These are phyloP conservation scores for Reinhardtius hippoglossoides DNA, from an alignment of 2,113 vertebrate genomes.

Conservation along the genomic window DNA sequence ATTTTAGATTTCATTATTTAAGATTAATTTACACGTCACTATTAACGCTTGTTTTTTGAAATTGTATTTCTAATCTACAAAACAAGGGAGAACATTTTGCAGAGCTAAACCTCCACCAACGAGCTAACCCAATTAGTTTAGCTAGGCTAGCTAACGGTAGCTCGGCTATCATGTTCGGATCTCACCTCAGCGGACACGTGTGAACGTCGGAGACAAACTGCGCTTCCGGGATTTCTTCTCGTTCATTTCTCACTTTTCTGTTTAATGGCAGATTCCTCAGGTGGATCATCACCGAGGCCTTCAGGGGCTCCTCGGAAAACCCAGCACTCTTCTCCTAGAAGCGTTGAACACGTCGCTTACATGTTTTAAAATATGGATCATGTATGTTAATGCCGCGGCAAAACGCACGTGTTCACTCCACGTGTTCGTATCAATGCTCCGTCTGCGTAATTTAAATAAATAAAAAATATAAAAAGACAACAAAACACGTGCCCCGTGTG, in stretches of 20 bases:
- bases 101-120: background rate
- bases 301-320: slow-evolving; percentile 2
- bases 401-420: no score
- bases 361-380: background rate
- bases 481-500: background rate
- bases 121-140: background rate
- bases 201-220: background rate
- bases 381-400: background rate
- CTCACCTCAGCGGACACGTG: background rate
- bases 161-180: background rate
- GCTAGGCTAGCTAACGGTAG: background rate
- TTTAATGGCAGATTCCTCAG: background rate
- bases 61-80: background rate
- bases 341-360: background rate
- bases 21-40: no score
- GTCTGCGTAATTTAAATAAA: no score
- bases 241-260: background rate
- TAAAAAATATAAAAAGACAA: background rate
- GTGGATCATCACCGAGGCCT: background rate
- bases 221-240: background rate
- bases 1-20: no score
- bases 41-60: no score
- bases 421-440: no score
- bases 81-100: no score
- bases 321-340: background rate